Evolutionary conservation across 2,888 invertebrate species (phyloP).

Genomic region (Machimus rusticus): DNA sequence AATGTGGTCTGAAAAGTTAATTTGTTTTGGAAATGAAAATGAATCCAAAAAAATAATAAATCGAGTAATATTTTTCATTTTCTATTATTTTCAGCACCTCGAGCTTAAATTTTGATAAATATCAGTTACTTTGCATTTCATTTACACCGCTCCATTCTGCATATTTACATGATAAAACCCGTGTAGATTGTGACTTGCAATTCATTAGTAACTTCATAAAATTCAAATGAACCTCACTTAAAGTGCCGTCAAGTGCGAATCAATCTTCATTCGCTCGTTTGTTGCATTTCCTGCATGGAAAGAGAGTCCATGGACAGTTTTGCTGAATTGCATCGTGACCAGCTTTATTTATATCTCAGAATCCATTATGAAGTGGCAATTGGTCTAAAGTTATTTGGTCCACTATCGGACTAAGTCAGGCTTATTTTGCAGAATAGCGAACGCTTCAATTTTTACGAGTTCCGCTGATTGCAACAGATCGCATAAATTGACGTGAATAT

Average conservation of each 20-base stretch:
- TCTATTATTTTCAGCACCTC: background rate
- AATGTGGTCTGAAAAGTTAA: too few species aligned
- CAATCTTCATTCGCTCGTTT: background rate
- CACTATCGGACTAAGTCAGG: background rate
- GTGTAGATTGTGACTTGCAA: background rate
- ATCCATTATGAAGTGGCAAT: background rate
- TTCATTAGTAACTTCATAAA: background rate
- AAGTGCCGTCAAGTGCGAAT: background rate
- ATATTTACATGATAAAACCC: background rate
- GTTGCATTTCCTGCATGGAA: background rate
- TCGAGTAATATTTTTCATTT: background rate
- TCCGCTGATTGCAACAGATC: background rate
- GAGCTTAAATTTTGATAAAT: background rate
- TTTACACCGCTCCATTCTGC: background rate
- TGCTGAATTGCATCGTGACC: background rate
- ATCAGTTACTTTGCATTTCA: background rate
- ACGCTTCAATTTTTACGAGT: background rate
- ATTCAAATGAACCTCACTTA: background rate
- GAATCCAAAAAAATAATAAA: too few species aligned
- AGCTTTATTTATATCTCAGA: background rate
- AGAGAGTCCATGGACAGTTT: background rate
- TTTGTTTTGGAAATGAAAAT: too few species aligned
- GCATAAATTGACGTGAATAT: background rate
- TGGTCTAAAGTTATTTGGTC: background rate
- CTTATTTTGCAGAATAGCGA: background rate